A percentile compares a stretch with the other conserved stretches of the same genome.
These are phyloP conservation scores for Scomber japonicus DNA, from an alignment of 2,113 vertebrate genomes.

Conservation along the genomic window DNA sequence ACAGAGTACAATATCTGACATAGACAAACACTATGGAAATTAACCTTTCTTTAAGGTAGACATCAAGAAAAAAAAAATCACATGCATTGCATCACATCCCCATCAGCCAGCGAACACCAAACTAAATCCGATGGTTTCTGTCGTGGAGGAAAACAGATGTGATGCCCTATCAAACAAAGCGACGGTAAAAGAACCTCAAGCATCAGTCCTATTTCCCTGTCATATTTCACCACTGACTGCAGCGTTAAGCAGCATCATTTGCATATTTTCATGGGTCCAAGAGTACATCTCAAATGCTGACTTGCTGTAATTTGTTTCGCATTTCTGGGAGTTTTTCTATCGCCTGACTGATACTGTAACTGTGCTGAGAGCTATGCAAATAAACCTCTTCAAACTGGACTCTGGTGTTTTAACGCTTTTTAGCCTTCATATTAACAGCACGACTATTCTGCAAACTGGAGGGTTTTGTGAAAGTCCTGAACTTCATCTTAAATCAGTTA, in stretches of 20 bases:
- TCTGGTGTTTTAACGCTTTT: not conserved
- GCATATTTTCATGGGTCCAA: not conserved
- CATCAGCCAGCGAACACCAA: conserved; percentile 29
- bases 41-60: conserved; percentile 8
- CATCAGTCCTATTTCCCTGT: not conserved
- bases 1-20: not conserved
- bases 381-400: not conserved
- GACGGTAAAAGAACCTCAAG: not conserved
- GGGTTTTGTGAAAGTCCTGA: no score
- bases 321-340: not conserved
- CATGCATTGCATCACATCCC: conserved; percentile 38
- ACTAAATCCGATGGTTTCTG: conserved; percentile 25
- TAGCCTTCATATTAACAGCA: not conserved
- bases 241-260: not conserved
- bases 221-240: not conserved
- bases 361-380: not conserved
- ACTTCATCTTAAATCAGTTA: no score
- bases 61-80: conserved; percentile 39
- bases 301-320: not conserved
- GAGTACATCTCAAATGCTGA: not conserved
- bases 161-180: not conserved
- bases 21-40: not conserved
- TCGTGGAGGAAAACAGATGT: not conserved
- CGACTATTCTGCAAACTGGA: no score
- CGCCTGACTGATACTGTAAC: not conserved